Base-by-base conservation (phyloP, 1,140 invertebrate species). In the Temnothorax nylanderi region DNA sequence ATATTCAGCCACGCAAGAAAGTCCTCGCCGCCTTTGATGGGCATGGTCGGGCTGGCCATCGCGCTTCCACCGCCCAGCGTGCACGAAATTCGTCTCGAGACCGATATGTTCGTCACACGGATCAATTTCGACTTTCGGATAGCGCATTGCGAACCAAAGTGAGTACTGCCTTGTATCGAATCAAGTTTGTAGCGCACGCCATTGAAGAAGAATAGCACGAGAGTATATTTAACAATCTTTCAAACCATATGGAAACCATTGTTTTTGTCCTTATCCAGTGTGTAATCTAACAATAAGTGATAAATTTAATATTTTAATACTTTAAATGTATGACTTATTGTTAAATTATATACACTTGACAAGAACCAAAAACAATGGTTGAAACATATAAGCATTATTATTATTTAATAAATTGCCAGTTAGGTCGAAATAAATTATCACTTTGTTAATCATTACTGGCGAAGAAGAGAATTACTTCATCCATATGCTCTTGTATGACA, bases 111-210 rank as follows among this genome's bases (percentile, higher is more conserved):
- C 95, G 99, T 99, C 89, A 99, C 98, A 58, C 97, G 99, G 91
- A 98, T 99, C 87, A 99, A 97, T 93, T 99, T 99, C 91, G 98
- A 99, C 95, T 99, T 99, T 95, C 97, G 98, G 95, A 98, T 99
- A 96, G 98, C 98, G 69, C 99, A 99, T 94, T 99, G 99, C 94
- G 99, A 99, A 95, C 99, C 99, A 90, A 98, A 97, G 98, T 99
- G 96, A 96, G 96, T 94, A 67, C 10, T 10, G 7, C 4, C 34
- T 26, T 16, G 8, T 18, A 21, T 3, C 21, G 21, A 2, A 44
- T 13, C 18, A 6, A 47, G 5, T 41, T 2, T 34, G 10, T 16
- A 47, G 64, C 10, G 11, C 10, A 37, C 10, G 11, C 10, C n/a
- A 11, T 26, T 62, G 26, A 21, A 37, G 1, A 26, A 56, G 6